These are phyloP conservation scores for Galaxea fascicularis DNA, from an alignment of 92 coral and sea anemone species.

Conservation along the genomic window DNA sequence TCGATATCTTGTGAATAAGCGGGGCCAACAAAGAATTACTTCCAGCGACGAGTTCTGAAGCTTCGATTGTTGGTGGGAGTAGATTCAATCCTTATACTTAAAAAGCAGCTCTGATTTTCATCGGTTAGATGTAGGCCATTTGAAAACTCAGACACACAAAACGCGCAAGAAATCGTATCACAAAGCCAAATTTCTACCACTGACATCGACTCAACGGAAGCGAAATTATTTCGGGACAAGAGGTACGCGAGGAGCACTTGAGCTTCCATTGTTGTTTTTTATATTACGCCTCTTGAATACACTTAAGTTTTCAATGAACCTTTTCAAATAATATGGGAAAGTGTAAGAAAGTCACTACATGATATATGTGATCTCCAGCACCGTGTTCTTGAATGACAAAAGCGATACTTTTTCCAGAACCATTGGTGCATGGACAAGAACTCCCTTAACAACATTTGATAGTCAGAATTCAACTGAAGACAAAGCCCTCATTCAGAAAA, in stretches of 20 bases:
- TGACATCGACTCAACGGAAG: neutral
- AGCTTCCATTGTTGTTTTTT: neutral
- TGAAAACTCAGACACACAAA: neutral
- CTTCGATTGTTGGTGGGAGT: too few relatives aligned
- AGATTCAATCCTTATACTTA: too few relatives aligned
- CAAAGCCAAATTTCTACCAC: neutral
- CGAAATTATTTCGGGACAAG: neutral
- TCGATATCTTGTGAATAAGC: too few relatives aligned
- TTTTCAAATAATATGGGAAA: neutral
- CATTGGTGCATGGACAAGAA: neutral
- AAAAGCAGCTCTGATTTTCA: too few relatives aligned
- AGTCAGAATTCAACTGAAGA: neutral
- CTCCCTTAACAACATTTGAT: too few relatives aligned
- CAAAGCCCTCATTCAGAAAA: neutral
- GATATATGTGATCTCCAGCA: neutral
- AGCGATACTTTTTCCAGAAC: too few relatives aligned
- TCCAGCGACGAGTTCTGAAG: too few relatives aligned
- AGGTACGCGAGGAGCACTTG: conserved; percentile 21
- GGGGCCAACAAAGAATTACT: too few relatives aligned
- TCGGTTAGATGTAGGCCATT: too few relatives aligned
- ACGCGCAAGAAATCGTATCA: neutral
- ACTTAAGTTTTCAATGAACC: neutral
- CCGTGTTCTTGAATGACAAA: neutral
- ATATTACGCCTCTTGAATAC: conserved; percentile 15
- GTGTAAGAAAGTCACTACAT: neutral